These are phyloP conservation scores for Pseudonaja textilis DNA, from an alignment of 2,113 vertebrate species.

Conservation along the genomic window DNA sequence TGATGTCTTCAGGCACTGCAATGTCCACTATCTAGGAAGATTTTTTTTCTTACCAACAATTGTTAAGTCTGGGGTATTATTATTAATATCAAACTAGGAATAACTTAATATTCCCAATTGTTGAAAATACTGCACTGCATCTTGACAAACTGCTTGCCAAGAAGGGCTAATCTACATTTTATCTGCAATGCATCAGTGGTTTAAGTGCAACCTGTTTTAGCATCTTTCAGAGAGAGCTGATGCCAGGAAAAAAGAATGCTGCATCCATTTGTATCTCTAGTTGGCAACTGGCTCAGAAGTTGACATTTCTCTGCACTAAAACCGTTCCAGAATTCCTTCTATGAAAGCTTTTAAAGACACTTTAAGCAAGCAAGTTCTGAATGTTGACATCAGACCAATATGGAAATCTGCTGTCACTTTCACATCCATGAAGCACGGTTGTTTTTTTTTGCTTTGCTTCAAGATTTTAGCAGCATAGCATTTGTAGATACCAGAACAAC, in stretches of 20 bases:
- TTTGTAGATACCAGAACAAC: neutral
- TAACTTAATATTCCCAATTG: constrained; percentile 32
- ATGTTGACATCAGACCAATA: neutral
- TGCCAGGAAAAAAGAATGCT: constrained; percentile 29
- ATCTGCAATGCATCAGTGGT: constrained; percentile 69
- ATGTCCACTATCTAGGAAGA: neutral
- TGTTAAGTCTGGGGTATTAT: neutral
- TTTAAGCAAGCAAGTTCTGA: neutral
- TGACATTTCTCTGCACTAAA: neutral
- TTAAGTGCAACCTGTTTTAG: constrained; percentile 38
- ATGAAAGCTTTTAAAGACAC: constrained; percentile 30
- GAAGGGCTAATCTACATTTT: constrained; percentile 56
- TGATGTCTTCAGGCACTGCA: neutral
- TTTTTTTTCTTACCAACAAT: neutral
- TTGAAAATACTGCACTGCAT: constrained; percentile 28
- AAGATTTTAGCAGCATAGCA: neutral
- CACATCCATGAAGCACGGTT: no score
- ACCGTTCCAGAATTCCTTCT: neutral
- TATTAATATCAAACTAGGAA: neutral
- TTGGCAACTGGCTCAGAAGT: neutral
- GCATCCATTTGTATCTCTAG: constrained; percentile 47
- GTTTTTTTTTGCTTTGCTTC: neutral
- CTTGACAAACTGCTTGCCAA: constrained; percentile 51
- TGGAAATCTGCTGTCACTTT: neutral
- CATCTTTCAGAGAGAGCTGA: neutral